Percentiles rank a stretch among this genome's conserved stretches.
phyloP scores from a whole-genome alignment of 2,888 invertebrate species.

The Drosophila antonietae region DNA sequence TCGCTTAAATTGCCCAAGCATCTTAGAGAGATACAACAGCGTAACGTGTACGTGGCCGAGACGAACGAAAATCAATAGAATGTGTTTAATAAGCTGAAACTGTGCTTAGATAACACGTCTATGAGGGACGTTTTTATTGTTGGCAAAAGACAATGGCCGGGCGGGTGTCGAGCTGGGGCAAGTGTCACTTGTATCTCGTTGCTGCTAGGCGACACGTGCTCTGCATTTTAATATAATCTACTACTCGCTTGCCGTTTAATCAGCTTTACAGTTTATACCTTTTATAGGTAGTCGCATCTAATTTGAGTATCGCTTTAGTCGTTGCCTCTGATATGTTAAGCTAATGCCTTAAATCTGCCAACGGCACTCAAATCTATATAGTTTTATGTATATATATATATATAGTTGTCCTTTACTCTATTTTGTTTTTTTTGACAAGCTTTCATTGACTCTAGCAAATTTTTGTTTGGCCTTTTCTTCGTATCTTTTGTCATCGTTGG shows the following conservation, averaged over 20 bases:
- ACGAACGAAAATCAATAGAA: constrained; percentile 61
- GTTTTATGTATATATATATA: constrained; percentile 7
- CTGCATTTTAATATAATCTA: constrained; percentile 59
- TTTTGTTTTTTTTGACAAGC: constrained; percentile 17
- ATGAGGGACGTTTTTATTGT: constrained; percentile 50
- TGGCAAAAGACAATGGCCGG: background rate
- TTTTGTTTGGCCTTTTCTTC: constrained; percentile 33
- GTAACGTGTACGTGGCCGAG: constrained; percentile 30
- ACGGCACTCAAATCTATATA: constrained; percentile 32
- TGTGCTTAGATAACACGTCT: constrained; percentile 61
- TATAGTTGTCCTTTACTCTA: background rate
- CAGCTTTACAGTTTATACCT: constrained; percentile 45
- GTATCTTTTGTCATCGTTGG: constrained; percentile 41
- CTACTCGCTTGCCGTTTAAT: constrained; percentile 52
- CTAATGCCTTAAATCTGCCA: constrained; percentile 54
- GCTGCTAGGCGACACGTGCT: constrained; percentile 53
- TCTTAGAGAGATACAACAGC: constrained; percentile 53
- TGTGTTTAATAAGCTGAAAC: constrained; percentile 68
- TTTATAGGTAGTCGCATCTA: constrained; percentile 49
- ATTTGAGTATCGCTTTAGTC: constrained; percentile 61
- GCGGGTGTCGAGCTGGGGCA: background rate
- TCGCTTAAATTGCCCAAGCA: constrained; percentile 63
- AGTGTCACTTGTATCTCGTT: constrained; percentile 43
- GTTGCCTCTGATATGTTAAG: constrained; percentile 51
- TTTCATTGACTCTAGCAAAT: constrained; percentile 51